Evolutionary conservation across 2,888 invertebrate species (phyloP).

Genomic region (Calameuta filiformis): DNA sequence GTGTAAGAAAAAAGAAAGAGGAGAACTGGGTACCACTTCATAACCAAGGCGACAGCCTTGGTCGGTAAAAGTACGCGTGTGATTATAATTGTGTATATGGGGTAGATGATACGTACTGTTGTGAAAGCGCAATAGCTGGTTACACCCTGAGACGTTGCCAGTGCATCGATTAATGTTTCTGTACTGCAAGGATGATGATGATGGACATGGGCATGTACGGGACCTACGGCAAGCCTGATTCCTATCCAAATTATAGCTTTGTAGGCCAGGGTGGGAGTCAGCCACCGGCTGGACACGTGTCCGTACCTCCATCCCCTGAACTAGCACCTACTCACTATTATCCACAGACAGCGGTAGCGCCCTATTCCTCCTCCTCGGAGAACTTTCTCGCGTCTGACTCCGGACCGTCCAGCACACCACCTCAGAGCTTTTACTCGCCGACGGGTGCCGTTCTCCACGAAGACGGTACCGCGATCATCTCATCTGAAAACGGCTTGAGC

Average conservation of each 20-base stretch:
- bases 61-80: background rate
- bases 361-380: slow-evolving; percentile 64
- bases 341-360: slow-evolving; percentile 55
- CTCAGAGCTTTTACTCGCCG: slow-evolving; percentile 56
- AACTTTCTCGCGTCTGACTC: slow-evolving; percentile 46
- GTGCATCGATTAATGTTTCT: slow-evolving; percentile 50
- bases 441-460: slow-evolving; percentile 60
- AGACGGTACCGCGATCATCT: slow-evolving; percentile 77
- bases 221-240: slow-evolving; percentile 64
- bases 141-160: background rate
- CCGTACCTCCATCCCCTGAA: slow-evolving; percentile 65
- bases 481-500: slow-evolving; percentile 86
- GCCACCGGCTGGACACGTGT: slow-evolving; percentile 69
- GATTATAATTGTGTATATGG: background rate
- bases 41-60: background rate
- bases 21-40: background rate
- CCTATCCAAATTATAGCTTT: slow-evolving; percentile 60
- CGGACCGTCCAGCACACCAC: slow-evolving; percentile 44
- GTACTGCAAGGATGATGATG: slow-evolving; percentile 74
- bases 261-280: slow-evolving; percentile 49
- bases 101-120: background rate
- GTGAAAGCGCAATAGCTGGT: background rate
- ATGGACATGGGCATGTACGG: slow-evolving; percentile 87
- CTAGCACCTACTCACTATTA: slow-evolving; percentile 57
- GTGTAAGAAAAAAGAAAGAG: background rate